Conservation (phyloP, 2,113 vertebrate genomes). For the Leptobrachium leishanense region DNA sequence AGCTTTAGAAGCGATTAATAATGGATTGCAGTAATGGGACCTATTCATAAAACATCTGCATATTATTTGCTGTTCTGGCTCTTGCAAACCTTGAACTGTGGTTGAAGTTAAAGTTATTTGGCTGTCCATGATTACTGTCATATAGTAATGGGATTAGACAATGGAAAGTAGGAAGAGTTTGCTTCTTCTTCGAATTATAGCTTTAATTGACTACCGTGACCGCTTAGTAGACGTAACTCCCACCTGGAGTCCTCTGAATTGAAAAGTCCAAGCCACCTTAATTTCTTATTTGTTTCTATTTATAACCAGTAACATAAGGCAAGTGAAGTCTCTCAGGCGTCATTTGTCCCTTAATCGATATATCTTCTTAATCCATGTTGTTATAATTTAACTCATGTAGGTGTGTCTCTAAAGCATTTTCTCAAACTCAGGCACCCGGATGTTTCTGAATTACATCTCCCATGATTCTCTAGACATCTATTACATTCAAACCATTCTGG, state of each 20-base stretch:
- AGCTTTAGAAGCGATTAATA: not conserved
- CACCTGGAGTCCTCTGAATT: not conserved
- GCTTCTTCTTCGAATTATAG: not conserved
- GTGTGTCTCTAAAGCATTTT: no score
- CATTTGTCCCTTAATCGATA: no score
- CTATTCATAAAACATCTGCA: conserved; percentile 4
- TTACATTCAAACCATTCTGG: no score
- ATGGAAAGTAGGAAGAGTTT: not conserved
- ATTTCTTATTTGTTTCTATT: not conserved
- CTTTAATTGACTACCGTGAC: no score
- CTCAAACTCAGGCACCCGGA: no score
- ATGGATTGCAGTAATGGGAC: not conserved
- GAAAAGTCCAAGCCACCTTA: not conserved
- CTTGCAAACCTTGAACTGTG: not conserved
- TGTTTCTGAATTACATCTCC: no score
- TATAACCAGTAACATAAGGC: not conserved
- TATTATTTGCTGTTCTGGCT: not conserved
- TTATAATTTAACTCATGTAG: no score
- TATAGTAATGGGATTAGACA: not conserved
- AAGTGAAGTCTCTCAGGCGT: no score
- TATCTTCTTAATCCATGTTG: no score
- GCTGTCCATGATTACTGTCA: not conserved
- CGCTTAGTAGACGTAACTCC: no score
- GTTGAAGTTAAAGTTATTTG: not conserved
- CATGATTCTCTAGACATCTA: no score